A percentile compares a stretch with the other conserved stretches of the same genome.
These are phyloP conservation scores for Drosophila sproati DNA, from an alignment of 1,140 invertebrate genomes.

Conservation along the genomic window DNA sequence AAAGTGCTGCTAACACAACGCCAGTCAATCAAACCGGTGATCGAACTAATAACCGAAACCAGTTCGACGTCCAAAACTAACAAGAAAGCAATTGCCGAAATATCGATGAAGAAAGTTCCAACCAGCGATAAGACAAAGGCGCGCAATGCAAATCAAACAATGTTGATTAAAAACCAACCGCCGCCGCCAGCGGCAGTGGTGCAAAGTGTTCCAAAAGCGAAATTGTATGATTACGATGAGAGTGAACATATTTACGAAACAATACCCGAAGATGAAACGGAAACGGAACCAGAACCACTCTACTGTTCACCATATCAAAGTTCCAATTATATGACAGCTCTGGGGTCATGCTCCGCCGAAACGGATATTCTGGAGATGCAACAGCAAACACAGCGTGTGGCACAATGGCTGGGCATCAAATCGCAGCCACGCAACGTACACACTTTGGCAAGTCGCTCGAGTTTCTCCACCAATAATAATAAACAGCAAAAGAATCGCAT, in stretches of 20 bases:
- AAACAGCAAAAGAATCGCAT: conserved; percentile 30
- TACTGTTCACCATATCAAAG: conserved; percentile 89
- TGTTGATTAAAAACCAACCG: neutral
- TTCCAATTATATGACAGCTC: conserved; percentile 71
- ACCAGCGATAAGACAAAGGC: conserved; percentile 7
- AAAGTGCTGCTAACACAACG: conserved; percentile 56
- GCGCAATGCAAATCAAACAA: neutral
- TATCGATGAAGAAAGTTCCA: neutral
- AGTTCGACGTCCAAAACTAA: conserved; percentile 4
- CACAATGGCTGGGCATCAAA: conserved; percentile 74
- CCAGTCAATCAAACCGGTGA: conserved; percentile 17
- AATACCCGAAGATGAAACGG: conserved; percentile 86
- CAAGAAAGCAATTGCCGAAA: conserved; percentile 7
- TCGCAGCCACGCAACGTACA: conserved; percentile 37
- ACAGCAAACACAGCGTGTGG: conserved; percentile 76
- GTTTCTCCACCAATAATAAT: neutral
- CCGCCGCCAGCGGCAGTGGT: neutral
- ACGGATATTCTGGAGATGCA: conserved; percentile 63
- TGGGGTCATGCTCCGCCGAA: conserved; percentile 56
- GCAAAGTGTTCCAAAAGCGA: conserved; percentile 3
- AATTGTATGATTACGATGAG: conserved; percentile 65
- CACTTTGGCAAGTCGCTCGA: conserved; percentile 33
- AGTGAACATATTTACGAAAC: conserved; percentile 90
- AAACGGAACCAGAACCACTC: conserved; percentile 87
- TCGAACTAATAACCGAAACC: conserved; percentile 21